These are phyloP conservation scores for Emmelina monodactyla DNA, from an alignment of 2,888 invertebrate species.

Conservation along the genomic window DNA sequence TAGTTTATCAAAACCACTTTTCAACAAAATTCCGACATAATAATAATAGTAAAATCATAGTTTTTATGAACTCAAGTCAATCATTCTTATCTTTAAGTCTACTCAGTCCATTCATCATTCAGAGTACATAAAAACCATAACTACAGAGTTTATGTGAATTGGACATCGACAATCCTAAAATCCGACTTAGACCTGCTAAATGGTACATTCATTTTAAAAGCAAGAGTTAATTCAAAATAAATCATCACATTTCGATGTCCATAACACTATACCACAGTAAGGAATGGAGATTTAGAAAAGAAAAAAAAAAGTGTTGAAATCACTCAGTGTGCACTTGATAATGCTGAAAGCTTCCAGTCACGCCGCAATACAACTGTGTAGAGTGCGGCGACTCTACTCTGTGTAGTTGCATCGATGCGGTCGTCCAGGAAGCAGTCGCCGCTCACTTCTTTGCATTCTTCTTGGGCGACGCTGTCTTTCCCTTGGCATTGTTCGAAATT, in stretches of 20 bases:
- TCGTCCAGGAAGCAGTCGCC: slow-evolving; percentile 16
- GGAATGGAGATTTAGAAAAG: slow-evolving; percentile 56
- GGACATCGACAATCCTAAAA: too few relatives aligned
- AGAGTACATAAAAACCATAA: too few relatives aligned
- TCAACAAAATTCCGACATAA: too few relatives aligned
- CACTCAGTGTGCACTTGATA: slow-evolving; percentile 26
- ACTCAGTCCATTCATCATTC: too few relatives aligned
- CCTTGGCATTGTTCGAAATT: slow-evolving; percentile 74
- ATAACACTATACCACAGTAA: slow-evolving; percentile 60
- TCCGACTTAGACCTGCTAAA: too few relatives aligned
- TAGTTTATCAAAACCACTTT: too few relatives aligned
- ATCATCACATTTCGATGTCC: slow-evolving; percentile 53
- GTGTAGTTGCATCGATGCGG: slow-evolving; percentile 18
- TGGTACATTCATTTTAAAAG: slow-evolving; percentile 10
- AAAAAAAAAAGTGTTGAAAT: slow-evolving; percentile 35
- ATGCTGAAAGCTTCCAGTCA: slow-evolving; percentile 6
- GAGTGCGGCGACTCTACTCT: slow-evolving; percentile 48
- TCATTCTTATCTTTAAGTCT: too few relatives aligned
- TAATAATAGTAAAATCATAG: too few relatives aligned
- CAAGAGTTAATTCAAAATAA: slow-evolving; percentile 13
- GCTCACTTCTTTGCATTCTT: slow-evolving; percentile 70
- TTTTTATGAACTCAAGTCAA: too few relatives aligned
- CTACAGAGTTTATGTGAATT: too few relatives aligned
- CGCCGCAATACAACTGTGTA: slow-evolving; percentile 24
- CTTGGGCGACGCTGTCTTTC: slow-evolving; percentile 74